phyloP scores from a whole-genome alignment of 2,888 invertebrate species.

The Cancer borealis region DNA sequence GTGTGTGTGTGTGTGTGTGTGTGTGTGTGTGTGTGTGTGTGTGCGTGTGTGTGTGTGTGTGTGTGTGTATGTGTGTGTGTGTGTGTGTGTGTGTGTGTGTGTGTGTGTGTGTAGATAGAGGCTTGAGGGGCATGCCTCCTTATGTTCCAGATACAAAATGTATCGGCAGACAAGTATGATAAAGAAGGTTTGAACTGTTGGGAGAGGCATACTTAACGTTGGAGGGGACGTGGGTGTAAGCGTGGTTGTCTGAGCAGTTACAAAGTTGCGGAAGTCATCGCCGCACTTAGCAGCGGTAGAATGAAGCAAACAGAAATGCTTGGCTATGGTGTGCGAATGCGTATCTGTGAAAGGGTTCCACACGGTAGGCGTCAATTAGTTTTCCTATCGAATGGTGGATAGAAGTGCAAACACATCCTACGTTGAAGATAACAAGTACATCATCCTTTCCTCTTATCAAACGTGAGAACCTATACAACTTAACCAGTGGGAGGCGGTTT shows the following conservation, averaged over 20 bases:
- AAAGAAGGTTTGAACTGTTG: not conserved
- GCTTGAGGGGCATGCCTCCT: not conserved
- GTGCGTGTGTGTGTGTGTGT: no score
- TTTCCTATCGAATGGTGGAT: not conserved
- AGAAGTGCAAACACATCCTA: not conserved
- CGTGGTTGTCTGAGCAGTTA: conserved; percentile 14
- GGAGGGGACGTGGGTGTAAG: not conserved
- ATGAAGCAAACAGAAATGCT: not conserved
- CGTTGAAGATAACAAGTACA: not conserved
- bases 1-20: not conserved
- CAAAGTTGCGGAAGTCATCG: not conserved
- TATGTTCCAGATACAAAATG: not conserved
- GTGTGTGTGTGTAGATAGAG: not conserved
- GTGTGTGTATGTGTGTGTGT: no score
- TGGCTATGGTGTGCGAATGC: not conserved
- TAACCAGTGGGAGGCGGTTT: not conserved
- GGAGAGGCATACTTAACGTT: not conserved
- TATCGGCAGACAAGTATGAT: not conserved
- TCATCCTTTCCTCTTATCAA: not conserved
- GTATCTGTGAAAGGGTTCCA: not conserved
- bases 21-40: no score
- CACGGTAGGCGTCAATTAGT: not conserved
- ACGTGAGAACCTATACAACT: not conserved
- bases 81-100: no score
- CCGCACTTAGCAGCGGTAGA: not conserved